These are phyloP conservation scores for Cebus imitator DNA, from an alignment of 2,113 vertebrate genomes.

Conservation along the genomic window DNA sequence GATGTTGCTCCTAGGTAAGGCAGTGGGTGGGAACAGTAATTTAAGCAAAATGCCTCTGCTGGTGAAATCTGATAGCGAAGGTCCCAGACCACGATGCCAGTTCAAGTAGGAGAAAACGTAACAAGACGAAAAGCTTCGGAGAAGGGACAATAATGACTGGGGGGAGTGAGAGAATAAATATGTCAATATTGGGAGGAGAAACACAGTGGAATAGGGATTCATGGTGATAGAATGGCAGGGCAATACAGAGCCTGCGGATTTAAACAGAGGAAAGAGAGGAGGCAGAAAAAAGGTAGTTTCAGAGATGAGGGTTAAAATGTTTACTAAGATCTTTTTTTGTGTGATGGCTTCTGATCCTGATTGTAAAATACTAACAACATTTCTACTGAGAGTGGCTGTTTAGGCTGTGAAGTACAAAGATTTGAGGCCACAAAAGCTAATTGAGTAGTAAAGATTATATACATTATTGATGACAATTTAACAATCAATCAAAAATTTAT, in stretches of 20 bases:
- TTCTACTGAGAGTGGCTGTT: background rate
- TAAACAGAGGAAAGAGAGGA: background rate
- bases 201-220: background rate
- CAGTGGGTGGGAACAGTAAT: background rate
- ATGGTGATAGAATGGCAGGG: no score
- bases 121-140: background rate
- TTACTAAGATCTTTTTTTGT: background rate
- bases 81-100: background rate
- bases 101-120: background rate
- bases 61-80: accelerated
- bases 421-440: background rate
- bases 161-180: background rate
- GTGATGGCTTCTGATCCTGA: background rate
- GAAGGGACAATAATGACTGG: background rate
- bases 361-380: no score
- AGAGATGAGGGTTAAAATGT: background rate
- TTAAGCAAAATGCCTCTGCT: background rate
- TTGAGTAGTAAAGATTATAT: background rate
- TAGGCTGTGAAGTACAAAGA: accelerated
- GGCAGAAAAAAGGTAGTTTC: background rate
- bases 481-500: no score
- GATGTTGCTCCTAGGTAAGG: no score
- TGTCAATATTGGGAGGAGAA: background rate
- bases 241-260: background rate
- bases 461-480: no score